Conservation (phyloP, 2,888 invertebrate species). For the Capitulum mitella region DNA sequence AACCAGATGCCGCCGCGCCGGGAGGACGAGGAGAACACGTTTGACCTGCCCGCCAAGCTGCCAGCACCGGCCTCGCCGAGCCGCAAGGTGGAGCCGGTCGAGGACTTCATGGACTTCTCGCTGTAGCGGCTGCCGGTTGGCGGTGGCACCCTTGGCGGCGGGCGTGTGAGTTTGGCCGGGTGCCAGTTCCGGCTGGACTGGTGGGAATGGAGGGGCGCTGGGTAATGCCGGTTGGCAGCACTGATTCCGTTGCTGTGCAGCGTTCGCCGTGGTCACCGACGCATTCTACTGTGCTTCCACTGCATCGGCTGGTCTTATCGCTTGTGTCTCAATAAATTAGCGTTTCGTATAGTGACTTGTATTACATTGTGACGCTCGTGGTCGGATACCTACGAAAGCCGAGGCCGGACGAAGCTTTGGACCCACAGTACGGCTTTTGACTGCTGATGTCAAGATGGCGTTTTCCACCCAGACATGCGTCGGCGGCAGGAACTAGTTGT, state of each 20-base stretch:
- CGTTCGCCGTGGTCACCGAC: too few relatives aligned
- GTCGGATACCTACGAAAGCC: too few relatives aligned
- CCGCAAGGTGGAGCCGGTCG: background rate
- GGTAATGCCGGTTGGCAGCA: too few relatives aligned
- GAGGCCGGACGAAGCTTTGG: too few relatives aligned
- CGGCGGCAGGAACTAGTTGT: too few relatives aligned
- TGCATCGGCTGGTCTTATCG: background rate
- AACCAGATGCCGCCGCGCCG: conserved; percentile 5
- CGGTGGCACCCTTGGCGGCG: background rate
- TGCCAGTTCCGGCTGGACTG: background rate
- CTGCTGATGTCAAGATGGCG: too few relatives aligned
- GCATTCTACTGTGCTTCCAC: too few relatives aligned
- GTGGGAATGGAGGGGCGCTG: background rate
- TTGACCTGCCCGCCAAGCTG: background rate
- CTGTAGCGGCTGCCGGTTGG: too few relatives aligned
- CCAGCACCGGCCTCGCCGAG: background rate
- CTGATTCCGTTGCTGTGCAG: too few relatives aligned
- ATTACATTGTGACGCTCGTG: background rate
- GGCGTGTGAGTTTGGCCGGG: background rate
- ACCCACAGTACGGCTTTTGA: too few relatives aligned
- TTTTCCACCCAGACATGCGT: too few relatives aligned
- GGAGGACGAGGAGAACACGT: background rate
- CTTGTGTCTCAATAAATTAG: conserved; percentile 4
- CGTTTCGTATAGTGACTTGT: background rate
- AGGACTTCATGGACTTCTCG: conserved; percentile 22